Evolutionary conservation across 1,140 invertebrate genomes (phyloP), one percentile per base, ranked within the genome.

Genomic region (Drosophila parabipectinata): DNA sequence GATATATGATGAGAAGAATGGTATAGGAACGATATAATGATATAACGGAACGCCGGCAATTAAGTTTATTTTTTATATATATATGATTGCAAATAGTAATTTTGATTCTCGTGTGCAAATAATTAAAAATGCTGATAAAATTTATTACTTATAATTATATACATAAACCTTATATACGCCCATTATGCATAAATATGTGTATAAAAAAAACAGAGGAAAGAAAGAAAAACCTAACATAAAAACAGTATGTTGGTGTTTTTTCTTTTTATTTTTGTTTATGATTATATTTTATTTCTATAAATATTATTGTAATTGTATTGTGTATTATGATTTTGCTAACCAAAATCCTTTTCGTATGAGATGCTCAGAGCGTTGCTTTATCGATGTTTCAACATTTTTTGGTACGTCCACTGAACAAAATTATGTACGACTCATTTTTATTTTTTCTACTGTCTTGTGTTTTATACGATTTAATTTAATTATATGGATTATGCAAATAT

Each of bases 21-120:
- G 66, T 68, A 67, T 68, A 68, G 66, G 66, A 69, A 51, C 28
- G 50, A 51, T 51, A 52, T 53, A 53, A 68, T 28, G 53, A 63
- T 34, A 58, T 57, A 47, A 67, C 45, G 68, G 54, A 50, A 63
- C 54, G 73, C 82, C 77, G 83, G 84, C 85, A 88, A 88, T 88
- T 88, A 88, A 88, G 83, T 88, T 88, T 88, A 88, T 88, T 88
- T 87, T 88, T 83, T 88, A 88, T 88, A 88, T 88, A 87, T 82
- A 87, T 85, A 85, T 85, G 82, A 88, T 88, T 88, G 83, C 84
- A 88, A 88, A 88, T 88, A 88, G 83, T 88, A 88, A 88, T 88
- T 87, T 85, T 85, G 76, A 85, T 85, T 85, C 82, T 87, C 81
- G 83, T 88, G 83, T 88, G 83, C 83, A 88, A 88, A 88, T 88